Evolutionary conservation across 2,888 invertebrate genomes (phyloP).

Genomic region (Lordiphosa fenestrarum): DNA sequence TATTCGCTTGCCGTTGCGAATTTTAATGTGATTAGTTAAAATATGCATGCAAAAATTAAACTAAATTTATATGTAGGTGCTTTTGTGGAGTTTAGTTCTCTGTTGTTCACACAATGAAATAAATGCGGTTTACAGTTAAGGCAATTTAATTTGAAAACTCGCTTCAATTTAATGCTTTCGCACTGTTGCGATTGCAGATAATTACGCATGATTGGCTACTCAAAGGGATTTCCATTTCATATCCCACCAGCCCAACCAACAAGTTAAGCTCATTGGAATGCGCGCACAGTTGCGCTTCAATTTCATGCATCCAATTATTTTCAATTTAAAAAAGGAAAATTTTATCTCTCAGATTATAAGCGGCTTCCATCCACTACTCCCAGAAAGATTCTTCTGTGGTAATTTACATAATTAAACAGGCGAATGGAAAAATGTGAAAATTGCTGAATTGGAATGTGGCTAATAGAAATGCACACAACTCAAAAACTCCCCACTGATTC

Average conservation of each 20-base stretch:
- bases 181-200: too few relatives aligned
- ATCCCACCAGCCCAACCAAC: background rate
- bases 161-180: too few relatives aligned
- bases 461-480: conserved; percentile 4
- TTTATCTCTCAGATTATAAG: conserved; percentile 7
- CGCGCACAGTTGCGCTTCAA: conserved; percentile 28
- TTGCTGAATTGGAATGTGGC: conserved; percentile 1
- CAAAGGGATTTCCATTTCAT: conserved; percentile 7
- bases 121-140: too few relatives aligned
- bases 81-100: too few relatives aligned
- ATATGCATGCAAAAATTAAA: too few relatives aligned
- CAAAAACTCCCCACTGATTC: conserved; percentile 1
- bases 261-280: background rate
- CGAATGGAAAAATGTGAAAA: background rate
- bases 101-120: too few relatives aligned
- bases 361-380: background rate
- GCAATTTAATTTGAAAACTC: too few relatives aligned
- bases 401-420: conserved; percentile 5
- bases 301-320: conserved; percentile 47
- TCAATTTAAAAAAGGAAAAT: conserved; percentile 29
- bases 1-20: too few relatives aligned
- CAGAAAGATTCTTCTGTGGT: background rate
- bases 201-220: conserved; percentile 8
- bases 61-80: too few relatives aligned
- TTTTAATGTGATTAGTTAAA: too few relatives aligned